These are phyloP conservation scores for Accipiter virgatus DNA, from an alignment of 2,113 vertebrate species.

Conservation along the genomic window DNA sequence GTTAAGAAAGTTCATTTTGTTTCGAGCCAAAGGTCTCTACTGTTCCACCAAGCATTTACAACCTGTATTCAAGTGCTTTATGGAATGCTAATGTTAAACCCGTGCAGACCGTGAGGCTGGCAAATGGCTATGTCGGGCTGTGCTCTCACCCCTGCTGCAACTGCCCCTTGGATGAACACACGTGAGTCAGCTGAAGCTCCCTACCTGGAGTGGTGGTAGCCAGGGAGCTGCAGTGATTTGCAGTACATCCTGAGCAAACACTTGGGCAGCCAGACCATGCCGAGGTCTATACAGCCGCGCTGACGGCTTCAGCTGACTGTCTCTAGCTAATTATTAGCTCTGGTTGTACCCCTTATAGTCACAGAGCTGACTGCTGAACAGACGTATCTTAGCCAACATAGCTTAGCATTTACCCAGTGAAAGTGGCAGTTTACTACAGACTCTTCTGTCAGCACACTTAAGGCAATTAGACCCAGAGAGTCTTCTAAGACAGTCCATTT, in stretches of 20 bases:
- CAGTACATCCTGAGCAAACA: background rate
- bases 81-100: background rate
- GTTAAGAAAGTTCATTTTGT: background rate
- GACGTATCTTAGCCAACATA: background rate
- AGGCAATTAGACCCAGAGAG: background rate
- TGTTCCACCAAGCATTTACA: background rate
- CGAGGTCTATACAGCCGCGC: background rate
- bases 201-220: background rate
- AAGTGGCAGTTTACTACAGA: background rate
- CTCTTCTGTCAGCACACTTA: background rate
- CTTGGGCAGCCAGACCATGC: background rate
- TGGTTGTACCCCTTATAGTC: background rate
- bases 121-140: background rate
- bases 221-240: background rate
- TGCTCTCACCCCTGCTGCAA: background rate
- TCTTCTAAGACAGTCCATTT: background rate
- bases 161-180: background rate
- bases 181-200: background rate
- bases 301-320: background rate
- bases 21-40: background rate
- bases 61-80: background rate
- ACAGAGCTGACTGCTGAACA: background rate
- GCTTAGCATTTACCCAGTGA: background rate
- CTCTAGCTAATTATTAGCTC: background rate
- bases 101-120: background rate